Conservation (phyloP, 2,797 vertebrate species). For the Crocodylus rhombifer region DNA sequence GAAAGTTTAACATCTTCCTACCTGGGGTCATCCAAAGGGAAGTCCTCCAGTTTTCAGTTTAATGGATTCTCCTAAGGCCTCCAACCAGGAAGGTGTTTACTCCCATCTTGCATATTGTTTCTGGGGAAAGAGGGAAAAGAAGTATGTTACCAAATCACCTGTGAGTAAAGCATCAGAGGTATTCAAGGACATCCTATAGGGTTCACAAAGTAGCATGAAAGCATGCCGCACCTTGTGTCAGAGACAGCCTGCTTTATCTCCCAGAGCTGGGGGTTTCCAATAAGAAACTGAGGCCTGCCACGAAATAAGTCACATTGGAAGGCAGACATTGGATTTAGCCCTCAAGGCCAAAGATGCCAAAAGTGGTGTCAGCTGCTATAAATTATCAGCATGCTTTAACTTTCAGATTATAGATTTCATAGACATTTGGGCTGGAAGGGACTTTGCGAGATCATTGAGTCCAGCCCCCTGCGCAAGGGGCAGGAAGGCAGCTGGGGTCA, state of each 20-base stretch:
- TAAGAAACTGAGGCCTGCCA: slow-evolving; percentile 51
- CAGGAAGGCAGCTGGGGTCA: too few relatives aligned
- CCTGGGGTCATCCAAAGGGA: rapidly evolving
- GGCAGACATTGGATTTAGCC: background rate
- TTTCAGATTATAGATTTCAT: slow-evolving; percentile 72
- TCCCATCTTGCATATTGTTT: background rate
- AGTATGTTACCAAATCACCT: background rate
- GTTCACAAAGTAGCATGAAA: background rate
- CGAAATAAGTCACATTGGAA: slow-evolving; percentile 46
- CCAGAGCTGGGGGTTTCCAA: slow-evolving; percentile 26
- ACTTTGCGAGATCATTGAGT: too few relatives aligned
- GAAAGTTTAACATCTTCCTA: background rate
- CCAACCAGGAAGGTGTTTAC: background rate
- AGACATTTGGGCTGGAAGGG: too few relatives aligned
- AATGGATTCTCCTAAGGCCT: rapidly evolving
- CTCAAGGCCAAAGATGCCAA: slow-evolving; percentile 7
- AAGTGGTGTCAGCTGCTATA: slow-evolving; percentile 75
- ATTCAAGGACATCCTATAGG: background rate
- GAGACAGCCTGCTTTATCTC: background rate
- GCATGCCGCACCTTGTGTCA: background rate
- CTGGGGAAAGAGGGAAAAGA: background rate
- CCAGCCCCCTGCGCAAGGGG: too few relatives aligned
- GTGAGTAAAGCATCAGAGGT: rapidly evolving
- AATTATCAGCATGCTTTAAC: slow-evolving; percentile 71
- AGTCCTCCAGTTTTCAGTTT: background rate